phyloP scores from a whole-genome alignment of 2,888 invertebrate species.

The Metallyticus violacea region DNA sequence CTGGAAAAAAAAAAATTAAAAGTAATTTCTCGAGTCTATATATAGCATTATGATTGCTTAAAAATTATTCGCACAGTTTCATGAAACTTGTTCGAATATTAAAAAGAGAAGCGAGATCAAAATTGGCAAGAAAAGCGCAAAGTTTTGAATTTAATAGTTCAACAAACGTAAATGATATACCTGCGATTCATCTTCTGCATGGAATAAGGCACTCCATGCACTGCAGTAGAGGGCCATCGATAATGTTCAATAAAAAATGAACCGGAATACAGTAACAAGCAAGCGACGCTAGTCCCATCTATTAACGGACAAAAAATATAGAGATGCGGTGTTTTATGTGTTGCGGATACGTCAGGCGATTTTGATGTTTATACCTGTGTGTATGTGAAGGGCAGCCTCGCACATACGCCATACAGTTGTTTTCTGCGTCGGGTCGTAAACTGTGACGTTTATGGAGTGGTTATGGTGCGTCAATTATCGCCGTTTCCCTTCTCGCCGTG shows the following conservation, averaged over 20 bases:
- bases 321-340: background rate
- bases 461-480: slow-evolving; percentile 18
- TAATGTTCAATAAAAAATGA: background rate
- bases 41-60: no score
- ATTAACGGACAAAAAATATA: background rate
- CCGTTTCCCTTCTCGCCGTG: background rate
- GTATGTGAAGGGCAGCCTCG: background rate
- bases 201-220: background rate
- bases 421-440: slow-evolving; percentile 6
- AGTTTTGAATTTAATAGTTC: no score
- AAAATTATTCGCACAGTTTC: no score
- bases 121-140: no score
- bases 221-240: background rate
- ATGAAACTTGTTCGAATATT: no score
- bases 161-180: no score
- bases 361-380: background rate
- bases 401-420: background rate
- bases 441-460: slow-evolving; percentile 12
- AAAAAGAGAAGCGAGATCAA: no score
- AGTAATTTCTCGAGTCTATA: no score
- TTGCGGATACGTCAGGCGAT: background rate
- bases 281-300: background rate
- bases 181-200: background rate
- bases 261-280: background rate
- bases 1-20: no score